Conservation (phyloP, 2,888 invertebrate genomes). For the Ecliptopera silaceata region DNA sequence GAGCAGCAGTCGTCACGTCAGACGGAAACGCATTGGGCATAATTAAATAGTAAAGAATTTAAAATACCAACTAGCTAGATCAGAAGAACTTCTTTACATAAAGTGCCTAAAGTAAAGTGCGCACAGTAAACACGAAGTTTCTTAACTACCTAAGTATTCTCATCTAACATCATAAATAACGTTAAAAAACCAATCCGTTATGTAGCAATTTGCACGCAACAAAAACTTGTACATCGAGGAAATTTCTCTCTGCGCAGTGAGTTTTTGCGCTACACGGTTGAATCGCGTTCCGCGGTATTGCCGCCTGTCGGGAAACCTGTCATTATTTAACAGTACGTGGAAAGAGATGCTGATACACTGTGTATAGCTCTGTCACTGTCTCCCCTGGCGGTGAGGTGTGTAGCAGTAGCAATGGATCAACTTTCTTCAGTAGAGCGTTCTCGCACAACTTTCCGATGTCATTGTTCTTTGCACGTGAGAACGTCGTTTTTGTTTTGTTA, state of each 20-base stretch:
- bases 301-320: slow-evolving; percentile 52
- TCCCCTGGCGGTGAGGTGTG: slow-evolving; percentile 6
- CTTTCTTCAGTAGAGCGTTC: slow-evolving; percentile 62
- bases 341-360: slow-evolving; percentile 37
- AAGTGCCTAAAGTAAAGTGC: no score
- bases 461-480: slow-evolving; percentile 66
- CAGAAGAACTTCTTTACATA: no score
- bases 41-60: no score
- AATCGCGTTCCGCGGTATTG: slow-evolving; percentile 62
- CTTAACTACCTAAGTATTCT: slow-evolving; percentile 18
- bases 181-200: slow-evolving; percentile 60
- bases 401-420: slow-evolving; percentile 45
- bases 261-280: slow-evolving; percentile 66
- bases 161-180: slow-evolving; percentile 32
- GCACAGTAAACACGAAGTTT: neutral
- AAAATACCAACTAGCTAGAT: no score
- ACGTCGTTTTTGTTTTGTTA: slow-evolving; percentile 53
- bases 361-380: slow-evolving; percentile 25
- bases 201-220: slow-evolving; percentile 62
- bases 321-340: slow-evolving; percentile 48
- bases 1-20: no score
- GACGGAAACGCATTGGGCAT: no score
- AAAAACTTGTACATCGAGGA: slow-evolving; percentile 62
- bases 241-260: slow-evolving; percentile 68
- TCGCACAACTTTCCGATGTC: slow-evolving; percentile 73